phyloP scores from a whole-genome alignment of 2,888 invertebrate genomes.

The Agonopterix alstromeriana region DNA sequence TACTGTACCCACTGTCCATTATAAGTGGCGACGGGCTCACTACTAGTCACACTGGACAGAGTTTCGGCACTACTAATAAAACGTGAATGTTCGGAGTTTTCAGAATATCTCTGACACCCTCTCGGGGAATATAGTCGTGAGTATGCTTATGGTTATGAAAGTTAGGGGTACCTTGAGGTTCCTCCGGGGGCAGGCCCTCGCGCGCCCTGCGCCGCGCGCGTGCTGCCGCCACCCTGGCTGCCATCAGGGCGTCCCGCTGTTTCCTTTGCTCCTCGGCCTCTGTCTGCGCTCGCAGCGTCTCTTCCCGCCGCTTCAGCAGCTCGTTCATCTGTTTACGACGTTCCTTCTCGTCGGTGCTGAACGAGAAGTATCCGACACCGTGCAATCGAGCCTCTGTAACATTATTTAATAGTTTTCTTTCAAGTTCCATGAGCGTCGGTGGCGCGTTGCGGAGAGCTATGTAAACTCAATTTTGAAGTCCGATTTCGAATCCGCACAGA shows the following conservation, averaged over 20 bases:
- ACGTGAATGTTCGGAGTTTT: too few relatives aligned
- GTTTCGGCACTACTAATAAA: too few relatives aligned
- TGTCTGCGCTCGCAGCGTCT: conserved; percentile 82
- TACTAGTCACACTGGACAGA: too few relatives aligned
- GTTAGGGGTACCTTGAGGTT: conserved; percentile 57
- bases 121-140: too few relatives aligned
- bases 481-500: too few relatives aligned
- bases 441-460: too few relatives aligned
- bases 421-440: too few relatives aligned
- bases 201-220: conserved; percentile 83
- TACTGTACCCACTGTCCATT: too few relatives aligned
- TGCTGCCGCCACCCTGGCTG: conserved; percentile 84
- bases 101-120: too few relatives aligned
- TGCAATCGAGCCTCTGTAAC: conserved; percentile 90
- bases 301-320: conserved; percentile 81
- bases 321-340: conserved; percentile 88
- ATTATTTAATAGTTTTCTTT: neutral
- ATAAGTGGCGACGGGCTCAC: too few relatives aligned
- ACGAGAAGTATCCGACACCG: conserved; percentile 94
- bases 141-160: neutral
- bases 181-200: conserved; percentile 83
- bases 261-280: conserved; percentile 78
- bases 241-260: conserved; percentile 80
- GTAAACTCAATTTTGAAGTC: too few relatives aligned
- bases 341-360: conserved; percentile 89